Evolutionary conservation across 2,113 vertebrate genomes (phyloP).

Genomic region (Macroglossus sobrinus): DNA sequence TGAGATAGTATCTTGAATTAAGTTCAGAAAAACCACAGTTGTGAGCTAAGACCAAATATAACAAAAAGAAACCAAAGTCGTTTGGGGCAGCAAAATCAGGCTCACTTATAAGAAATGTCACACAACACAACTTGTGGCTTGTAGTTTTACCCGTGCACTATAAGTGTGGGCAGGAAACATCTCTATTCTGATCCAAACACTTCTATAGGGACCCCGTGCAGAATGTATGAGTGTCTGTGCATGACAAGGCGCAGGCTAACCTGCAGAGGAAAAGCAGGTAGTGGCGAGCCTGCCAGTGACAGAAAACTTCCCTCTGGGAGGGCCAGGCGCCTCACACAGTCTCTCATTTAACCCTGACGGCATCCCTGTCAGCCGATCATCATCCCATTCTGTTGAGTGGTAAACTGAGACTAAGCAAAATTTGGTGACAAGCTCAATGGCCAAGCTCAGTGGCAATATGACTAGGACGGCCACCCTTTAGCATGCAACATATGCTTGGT

Average conservation of each 20-base stretch:
- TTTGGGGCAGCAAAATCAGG: neutral
- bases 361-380: neutral
- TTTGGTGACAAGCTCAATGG: neutral
- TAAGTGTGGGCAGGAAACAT: neutral
- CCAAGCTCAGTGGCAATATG: neutral
- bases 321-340: neutral
- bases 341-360: neutral
- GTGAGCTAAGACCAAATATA: neutral
- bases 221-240: neutral
- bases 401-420: neutral
- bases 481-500: rapidly evolving
- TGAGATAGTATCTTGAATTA: neutral
- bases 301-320: neutral
- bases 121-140: neutral
- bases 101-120: neutral
- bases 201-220: neutral
- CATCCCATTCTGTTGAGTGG: neutral
- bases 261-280: neutral
- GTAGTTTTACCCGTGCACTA: neutral
- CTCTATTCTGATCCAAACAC: neutral
- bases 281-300: neutral
- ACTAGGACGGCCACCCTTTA: neutral
- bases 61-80: neutral
- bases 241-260: neutral
- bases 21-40: neutral